These are phyloP conservation scores for Cephus pygmeus DNA, from an alignment of 2,888 invertebrate species.

Conservation along the genomic window DNA sequence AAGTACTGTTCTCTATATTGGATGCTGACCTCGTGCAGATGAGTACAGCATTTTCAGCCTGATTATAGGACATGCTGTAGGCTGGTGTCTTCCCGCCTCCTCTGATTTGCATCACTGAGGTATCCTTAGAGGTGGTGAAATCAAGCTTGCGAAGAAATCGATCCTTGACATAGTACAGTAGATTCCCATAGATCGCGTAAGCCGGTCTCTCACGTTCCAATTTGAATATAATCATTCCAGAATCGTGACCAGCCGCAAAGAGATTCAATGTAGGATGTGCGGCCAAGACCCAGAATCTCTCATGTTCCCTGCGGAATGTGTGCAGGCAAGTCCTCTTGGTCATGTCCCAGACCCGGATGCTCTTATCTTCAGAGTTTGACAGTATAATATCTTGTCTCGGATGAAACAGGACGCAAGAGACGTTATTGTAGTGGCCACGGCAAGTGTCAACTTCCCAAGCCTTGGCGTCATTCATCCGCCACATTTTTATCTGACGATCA, in stretches of 20 bases:
- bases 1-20: constrained; percentile 89
- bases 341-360: constrained; percentile 99
- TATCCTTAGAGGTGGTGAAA: constrained; percentile 92
- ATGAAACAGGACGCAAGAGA: constrained; percentile 97
- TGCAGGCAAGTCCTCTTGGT: constrained; percentile 91
- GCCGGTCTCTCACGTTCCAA: constrained; percentile 96
- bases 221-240: constrained; percentile 89
- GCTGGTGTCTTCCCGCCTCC: constrained; percentile 82
- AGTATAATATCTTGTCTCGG: constrained; percentile 96
- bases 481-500: constrained; percentile 96
- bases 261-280: constrained; percentile 95
- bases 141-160: constrained; percentile 90
- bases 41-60: constrained; percentile 94
- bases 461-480: constrained; percentile 99
- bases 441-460: constrained; percentile 99
- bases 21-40: constrained; percentile 81
- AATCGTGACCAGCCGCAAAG: constrained; percentile 99
- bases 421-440: constrained; percentile 99
- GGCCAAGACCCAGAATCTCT: constrained; percentile 97
- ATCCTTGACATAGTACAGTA: constrained; percentile 96
- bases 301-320: constrained; percentile 94
- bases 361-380: constrained; percentile 98
- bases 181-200: constrained; percentile 92
- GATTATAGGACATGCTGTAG: constrained; percentile 94
- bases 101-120: constrained; percentile 91